A percentile compares a stretch with the other conserved stretches of the same genome.
Evolutionary conservation across 37 sponge, comb jelly and placozoan species (phyloP).

Genomic region (Agelas oroides): DNA sequence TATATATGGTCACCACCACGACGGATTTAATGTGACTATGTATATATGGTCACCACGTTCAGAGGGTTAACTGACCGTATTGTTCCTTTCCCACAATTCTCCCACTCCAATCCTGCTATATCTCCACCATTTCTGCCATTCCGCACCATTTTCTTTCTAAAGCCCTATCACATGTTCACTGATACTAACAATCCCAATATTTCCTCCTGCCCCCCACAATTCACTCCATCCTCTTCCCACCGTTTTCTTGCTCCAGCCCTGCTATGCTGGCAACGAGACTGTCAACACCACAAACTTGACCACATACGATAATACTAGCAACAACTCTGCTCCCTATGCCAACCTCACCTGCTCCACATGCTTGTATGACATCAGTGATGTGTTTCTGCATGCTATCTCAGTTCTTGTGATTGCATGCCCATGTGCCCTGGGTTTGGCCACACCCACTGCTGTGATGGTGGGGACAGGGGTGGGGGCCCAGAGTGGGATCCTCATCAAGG

Average conservation of each 20-base stretch:
- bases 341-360: not conserved
- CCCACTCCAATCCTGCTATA: no score
- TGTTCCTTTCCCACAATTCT: no score
- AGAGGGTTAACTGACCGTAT: no score
- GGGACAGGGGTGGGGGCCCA: constrained; percentile 94
- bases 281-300: no score
- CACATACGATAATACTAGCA: not conserved
- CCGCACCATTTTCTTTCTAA: no score
- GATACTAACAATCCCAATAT: no score
- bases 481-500: constrained; percentile 94
- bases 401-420: constrained; percentile 96
- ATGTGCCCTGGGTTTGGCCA: constrained; percentile 96
- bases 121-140: no score
- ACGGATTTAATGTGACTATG: no score
- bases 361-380: constrained; percentile 28
- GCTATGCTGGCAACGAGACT: no score
- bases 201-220: not conserved
- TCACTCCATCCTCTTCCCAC: not conserved
- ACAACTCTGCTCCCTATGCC: not conserved
- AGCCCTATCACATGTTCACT: no score
- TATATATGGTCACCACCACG: no score
- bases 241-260: not conserved
- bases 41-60: no score
- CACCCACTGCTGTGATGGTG: constrained; percentile 98
- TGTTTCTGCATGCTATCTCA: constrained; percentile 78